These are phyloP conservation scores for Palloptera scutellata DNA, from an alignment of 2,888 invertebrate genomes.

Conservation along the genomic window DNA sequence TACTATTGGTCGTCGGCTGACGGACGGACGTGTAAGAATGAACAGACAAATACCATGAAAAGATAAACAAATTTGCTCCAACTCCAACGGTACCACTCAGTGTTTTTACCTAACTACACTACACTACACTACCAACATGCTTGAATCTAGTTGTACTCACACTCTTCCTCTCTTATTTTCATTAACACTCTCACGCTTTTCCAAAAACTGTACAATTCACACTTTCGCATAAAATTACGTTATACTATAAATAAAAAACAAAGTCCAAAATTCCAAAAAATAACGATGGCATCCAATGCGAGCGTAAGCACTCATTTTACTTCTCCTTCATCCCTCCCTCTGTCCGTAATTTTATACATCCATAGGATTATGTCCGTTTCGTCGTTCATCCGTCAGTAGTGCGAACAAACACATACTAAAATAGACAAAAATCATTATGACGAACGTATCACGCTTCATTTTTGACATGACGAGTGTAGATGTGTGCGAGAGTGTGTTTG, in stretches of 20 bases:
- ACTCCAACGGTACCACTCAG: conserved; percentile 13
- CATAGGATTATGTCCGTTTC: too few species aligned
- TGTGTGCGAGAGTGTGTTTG: neutral
- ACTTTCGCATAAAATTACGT: too few species aligned
- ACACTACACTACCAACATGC: conserved; percentile 1
- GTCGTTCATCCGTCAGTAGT: too few species aligned
- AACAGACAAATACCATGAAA: neutral
- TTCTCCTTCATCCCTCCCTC: too few species aligned
- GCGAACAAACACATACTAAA: too few species aligned
- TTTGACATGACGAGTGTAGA: conserved; percentile 54
- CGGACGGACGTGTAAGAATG: conserved; percentile 35
- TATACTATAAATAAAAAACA: too few species aligned
- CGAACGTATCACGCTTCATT: conserved; percentile 44
- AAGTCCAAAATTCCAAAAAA: too few species aligned
- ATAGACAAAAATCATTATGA: conserved; percentile 35
- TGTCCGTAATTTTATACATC: too few species aligned
- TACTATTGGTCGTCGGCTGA: conserved; percentile 46
- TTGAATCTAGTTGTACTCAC: neutral
- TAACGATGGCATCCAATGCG: too few species aligned
- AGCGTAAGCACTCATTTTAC: too few species aligned
- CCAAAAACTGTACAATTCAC: neutral
- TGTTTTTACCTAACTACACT: conserved; percentile 7
- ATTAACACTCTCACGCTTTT: conserved; percentile 8
- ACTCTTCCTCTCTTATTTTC: conserved; percentile 4
- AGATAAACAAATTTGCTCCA: neutral